These are phyloP conservation scores for Lepidurus arcticus DNA, from an alignment of 1,140 invertebrate genomes.

Conservation along the genomic window DNA sequence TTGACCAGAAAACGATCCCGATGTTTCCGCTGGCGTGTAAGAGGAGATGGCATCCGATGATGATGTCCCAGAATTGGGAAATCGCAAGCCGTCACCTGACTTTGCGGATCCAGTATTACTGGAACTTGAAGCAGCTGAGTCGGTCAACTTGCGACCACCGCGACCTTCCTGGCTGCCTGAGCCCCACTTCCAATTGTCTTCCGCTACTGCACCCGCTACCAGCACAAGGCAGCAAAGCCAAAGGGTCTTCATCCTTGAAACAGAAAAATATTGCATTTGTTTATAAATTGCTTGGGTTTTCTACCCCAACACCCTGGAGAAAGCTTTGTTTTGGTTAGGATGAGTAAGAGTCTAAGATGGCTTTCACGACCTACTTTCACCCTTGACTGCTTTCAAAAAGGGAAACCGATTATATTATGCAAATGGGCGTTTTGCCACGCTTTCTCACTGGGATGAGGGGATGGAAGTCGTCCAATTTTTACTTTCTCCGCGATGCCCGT, in stretches of 20 bases:
- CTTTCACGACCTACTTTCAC: conserved; percentile 17
- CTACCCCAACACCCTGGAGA: not conserved
- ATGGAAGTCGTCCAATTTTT: conserved; percentile 1
- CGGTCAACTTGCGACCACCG: not conserved
- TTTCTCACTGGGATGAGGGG: not conserved
- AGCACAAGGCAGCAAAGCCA: not conserved
- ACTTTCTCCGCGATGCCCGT: not conserved
- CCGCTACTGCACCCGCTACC: not conserved
- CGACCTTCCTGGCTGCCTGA: not conserved
- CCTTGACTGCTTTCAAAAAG: conserved; percentile 10
- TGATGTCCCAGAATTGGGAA: not conserved
- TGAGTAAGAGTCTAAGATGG: not conserved
- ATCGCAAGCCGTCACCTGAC: not conserved
- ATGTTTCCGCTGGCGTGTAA: not conserved
- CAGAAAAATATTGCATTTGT: not conserved
- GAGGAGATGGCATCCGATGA: not conserved
- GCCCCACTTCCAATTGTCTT: not conserved
- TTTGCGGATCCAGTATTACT: not conserved
- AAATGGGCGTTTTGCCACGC: conserved; percentile 2
- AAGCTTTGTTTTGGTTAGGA: not conserved
- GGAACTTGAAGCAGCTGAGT: not conserved
- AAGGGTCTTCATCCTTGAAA: conserved; percentile 7
- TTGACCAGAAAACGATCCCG: not conserved
- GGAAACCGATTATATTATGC: conserved; percentile 14
- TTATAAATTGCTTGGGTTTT: not conserved